Base-by-base conservation (phyloP, 2,888 invertebrate genomes). In the Eupelmus urozonus region DNA sequence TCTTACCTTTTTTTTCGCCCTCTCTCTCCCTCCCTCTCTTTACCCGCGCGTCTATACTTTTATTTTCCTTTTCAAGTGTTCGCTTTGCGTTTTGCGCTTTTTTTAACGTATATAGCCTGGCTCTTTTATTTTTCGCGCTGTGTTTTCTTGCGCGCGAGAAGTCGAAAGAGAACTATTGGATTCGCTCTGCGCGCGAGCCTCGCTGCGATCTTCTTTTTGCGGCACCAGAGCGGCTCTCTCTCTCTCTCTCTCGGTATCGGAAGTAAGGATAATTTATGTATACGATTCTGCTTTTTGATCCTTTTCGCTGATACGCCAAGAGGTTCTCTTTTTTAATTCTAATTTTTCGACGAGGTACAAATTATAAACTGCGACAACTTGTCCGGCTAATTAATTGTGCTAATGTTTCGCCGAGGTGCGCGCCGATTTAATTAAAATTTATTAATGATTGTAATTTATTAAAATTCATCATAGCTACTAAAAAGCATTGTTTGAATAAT, bases 181-280 rank as follows among this genome's bases (percentile, higher is more conserved):
- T 51, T 53, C 16, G 40, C 45, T 49, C 60, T 60, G 45, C 27
- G 51, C n/a, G n/a, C n/a, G n/a, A n/a, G n/a, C n/a, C n/a, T 66
- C 42, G 25, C 13, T 34, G 16, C 25, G n/a, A n/a, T n/a, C n/a
- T 18, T 7, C 25, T n/a, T 18, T 69, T 23, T n/a, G n/a, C n/a
- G n/a, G n/a, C n/a, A n/a, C n/a, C n/a, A n/a, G n/a, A n/a, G n/a
- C n/a, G n/a, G n/a, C 55, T 29, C 29, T 51, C 13, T 13, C 25
- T 29, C 51, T 25, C 29, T 66, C 51, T 20, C 23, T 42, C 23
- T 34, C 34, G 34, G 59, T 72, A 79, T 79, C 79, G 79, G 79
- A 79, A 79, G 79, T 69, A 55, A 34, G 4, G 51, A 62, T 72
- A 63, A 79, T 72, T 79, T 79, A 76, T 76, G 69, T 51, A 16